Base-by-base conservation (phyloP, 2,113 vertebrate genomes). In the Lipophrys pholis region DNA sequence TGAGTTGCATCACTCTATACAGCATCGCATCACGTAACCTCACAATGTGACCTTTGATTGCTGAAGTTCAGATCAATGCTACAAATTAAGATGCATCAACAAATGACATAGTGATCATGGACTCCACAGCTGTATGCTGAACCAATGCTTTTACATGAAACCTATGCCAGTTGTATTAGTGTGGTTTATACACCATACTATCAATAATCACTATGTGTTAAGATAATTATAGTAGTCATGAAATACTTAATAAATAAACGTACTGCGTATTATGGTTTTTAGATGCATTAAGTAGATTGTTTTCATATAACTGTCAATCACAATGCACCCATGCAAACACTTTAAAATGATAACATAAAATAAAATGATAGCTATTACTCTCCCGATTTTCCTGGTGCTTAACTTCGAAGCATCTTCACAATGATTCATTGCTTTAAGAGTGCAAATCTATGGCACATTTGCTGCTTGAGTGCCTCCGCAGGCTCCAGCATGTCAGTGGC, bases 401-500 rank as follows among this genome's bases (percentile, higher is more conserved):
- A 40, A 53, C 12, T 55, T 6, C 12, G 16, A 55, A 40, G 49
- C 38, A 50, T 50, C 59, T 52, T 7, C 9, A 45, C 53, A 16
- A 62, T 36, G 8, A 60, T 60, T 15, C 9, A 48, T 65, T 15
- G 7, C 41, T 50, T 58, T 73, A 46, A 17, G 49, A 40, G 16
- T 43, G 30, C 5, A 45, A 35, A 12, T 38, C 50, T 11, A 12
- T 55, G 3, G 48, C 55, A 53, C 63, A 67, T 74, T 69, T 80
- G 59, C 46, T 38, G 2, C 48, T 10, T 39, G 11, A 17, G 61
- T 55, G 49, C 70, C 46, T 71, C 45, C 72, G 55, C 84, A 82
- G 81, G 81, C 83, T 86, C 43, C 73, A 81, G 56, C 87, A 16
- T 53, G 52, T 78, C 79, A 61, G 42, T 12, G 61, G 53, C 67